phyloP scores from a whole-genome alignment of 2,797 vertebrate genomes.

The Mergus octosetaceus region DNA sequence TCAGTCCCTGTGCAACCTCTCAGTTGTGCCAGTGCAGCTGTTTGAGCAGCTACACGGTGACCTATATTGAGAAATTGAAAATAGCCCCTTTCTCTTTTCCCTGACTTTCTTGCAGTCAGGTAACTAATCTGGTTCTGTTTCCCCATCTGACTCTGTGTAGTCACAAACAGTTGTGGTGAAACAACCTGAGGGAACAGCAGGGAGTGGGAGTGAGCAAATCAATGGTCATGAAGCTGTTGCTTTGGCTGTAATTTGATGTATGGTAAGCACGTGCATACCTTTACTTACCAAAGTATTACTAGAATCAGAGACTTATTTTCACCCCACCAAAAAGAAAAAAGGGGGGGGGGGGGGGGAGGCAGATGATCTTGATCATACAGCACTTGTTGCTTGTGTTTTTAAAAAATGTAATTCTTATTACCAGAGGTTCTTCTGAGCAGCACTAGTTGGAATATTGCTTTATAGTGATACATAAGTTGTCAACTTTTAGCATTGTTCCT shows the following conservation, averaged over 20 bases:
- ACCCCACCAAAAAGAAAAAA: not conserved
- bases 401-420: not conserved
- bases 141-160: not conserved
- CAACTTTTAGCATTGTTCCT: not conserved
- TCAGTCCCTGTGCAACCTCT: not conserved
- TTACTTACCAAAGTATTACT: not conserved
- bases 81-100: not conserved
- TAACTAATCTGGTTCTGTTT: conserved; percentile 2
- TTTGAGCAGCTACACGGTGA: not conserved
- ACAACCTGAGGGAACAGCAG: not conserved
- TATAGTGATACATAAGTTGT: not conserved
- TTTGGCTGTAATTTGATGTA: not conserved
- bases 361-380: not conserved
- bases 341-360: not conserved
- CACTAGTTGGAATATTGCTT: not conserved
- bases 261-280: not conserved
- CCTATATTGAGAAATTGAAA: conserved; percentile 14
- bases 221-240: not conserved
- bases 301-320: not conserved
- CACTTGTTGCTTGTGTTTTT: not conserved
- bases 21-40: not conserved
- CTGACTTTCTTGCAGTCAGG: not conserved
- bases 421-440: not conserved
- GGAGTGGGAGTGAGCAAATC: not conserved
- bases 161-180: not conserved